Base-by-base conservation (phyloP, 1,140 invertebrate genomes). In the Ladona fulva region DNA sequence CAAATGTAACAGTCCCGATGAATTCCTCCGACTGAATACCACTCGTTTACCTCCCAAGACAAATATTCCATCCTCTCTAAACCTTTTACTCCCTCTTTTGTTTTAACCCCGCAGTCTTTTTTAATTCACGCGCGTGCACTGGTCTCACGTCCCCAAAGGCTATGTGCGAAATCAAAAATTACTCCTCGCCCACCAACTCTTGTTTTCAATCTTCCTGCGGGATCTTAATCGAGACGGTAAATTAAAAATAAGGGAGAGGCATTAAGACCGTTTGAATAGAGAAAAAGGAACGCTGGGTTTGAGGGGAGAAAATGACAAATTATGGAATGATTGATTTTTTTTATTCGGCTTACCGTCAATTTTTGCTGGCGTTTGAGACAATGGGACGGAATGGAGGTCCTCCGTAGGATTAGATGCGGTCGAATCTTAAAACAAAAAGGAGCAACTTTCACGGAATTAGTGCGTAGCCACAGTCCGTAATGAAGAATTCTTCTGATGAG, bases 271-370 rank as follows among this genome's bases (percentile, higher is more conserved):
- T 52, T 52, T 52, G 44, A 52, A 52, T 52, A 52, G 52, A 66
- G 52, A 66, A 22, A 6, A 66, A 66, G 52, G 52, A 66, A 66
- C 14, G 52, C 14, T 66, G 52, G 52, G 52, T 19, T 16, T 52
- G 44, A 19, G 44, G 44, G 52, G 52, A 66, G 52, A 66, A 66
- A 66, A 66, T 66, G 52, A 66, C 52, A 66, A 66, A 66, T 66
- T 66, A 66, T 66, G 14, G 52, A 66, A 19, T 66, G 52, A 66
- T 66, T 66, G 52, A 66, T 66, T 19, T 66, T 66, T 66, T 66
- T 66, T 16, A 16, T 66, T 22, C 16, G 52, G 52, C 14, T 66
- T 66, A 66, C 14, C 52, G 52, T 66, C 52, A 66, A 19, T 66
- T 66, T 66, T 37, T 37, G 29, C 29, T 37, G 29, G 29, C 29